Base-by-base conservation (phyloP, 1,140 invertebrate species). In the Polypedilum vanderplanki region DNA sequence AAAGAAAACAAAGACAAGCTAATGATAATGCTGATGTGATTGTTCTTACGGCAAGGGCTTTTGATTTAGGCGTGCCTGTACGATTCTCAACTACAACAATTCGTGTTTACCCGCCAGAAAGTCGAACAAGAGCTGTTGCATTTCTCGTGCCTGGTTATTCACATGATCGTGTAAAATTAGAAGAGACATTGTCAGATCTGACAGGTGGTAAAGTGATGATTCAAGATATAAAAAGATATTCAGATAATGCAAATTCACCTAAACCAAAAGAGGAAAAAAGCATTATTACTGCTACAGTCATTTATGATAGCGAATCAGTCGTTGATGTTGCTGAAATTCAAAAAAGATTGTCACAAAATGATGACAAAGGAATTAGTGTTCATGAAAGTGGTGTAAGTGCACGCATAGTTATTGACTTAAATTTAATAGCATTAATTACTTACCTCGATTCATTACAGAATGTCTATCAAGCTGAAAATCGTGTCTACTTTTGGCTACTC, bases 51-150 rank as follows among this genome's bases (percentile, higher is more conserved):
- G 87, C 89, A 20, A 85, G 91, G 79, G 92, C 91, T 12, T 93
- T 92, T 78, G 93, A 94, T 83, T 85, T 92, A 76, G 93, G 92
- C 80, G 86, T 92, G 0, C 93, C 93, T 1, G 88, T 89, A 78
- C 83, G 88, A 76, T 91, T 84, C 75, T 88, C 87, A 5, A 87
- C 86, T 8, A 88, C 89, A 10, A 84, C 85, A 76, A 88, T 91
- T 75, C 85, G 89, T 79, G 83, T 91, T 79, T 89, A 89, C 85
- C 87, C 90, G 74, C 86, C 90, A 75, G 87, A 88, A 78, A 86
- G 85, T 78, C 85, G 88, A 78, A 87, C 89, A 70, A 85, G 90
- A 74, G 90, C 88, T 24, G 89, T 94, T 80, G 87, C 88, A 10
- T 94, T 94, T 81, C 88, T 94, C 74, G 87, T 94, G 64, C 90